These are phyloP conservation scores for Ctenopoma multispine DNA, from an alignment of 2,797 vertebrate genomes.

Conservation along the genomic window DNA sequence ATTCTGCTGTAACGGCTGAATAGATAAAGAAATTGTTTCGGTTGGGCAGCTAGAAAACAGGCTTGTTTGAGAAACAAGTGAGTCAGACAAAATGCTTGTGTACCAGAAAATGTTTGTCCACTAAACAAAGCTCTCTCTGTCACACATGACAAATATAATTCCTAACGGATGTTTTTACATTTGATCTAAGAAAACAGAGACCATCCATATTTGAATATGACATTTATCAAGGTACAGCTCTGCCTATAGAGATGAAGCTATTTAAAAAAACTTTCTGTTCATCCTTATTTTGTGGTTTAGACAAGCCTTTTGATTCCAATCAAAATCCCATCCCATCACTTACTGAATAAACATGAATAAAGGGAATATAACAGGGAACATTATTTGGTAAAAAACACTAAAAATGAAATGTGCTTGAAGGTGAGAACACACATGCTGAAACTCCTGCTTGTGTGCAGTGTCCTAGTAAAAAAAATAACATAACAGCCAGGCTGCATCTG, in stretches of 20 bases:
- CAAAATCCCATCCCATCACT: no score
- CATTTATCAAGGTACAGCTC: background rate
- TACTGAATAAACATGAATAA: no score
- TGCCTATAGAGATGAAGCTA: background rate
- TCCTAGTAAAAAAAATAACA: no score
- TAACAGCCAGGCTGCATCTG: background rate
- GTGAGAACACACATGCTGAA: background rate
- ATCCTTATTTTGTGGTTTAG: background rate
- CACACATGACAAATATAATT: background rate
- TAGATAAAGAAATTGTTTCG: conserved; percentile 15
- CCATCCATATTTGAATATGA: background rate
- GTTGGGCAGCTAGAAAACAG: conserved; percentile 1
- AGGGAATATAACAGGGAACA: background rate
- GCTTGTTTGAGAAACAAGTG: conserved; percentile 27
- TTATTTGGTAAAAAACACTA: background rate
- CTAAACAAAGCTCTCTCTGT: conserved; percentile 7
- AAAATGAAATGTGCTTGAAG: no score
- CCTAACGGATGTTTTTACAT: conserved; percentile 14
- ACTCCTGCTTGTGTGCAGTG: background rate
- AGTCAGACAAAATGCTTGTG: conserved; percentile 24
- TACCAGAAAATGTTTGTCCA: conserved; percentile 29
- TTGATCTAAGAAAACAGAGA: conserved; percentile 10
- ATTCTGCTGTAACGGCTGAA: conserved; percentile 11
- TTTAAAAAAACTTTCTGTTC: background rate
- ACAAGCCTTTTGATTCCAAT: no score